phyloP scores from a whole-genome alignment of 2,113 vertebrate species.

The Ictidomys tridecemlineatus region DNA sequence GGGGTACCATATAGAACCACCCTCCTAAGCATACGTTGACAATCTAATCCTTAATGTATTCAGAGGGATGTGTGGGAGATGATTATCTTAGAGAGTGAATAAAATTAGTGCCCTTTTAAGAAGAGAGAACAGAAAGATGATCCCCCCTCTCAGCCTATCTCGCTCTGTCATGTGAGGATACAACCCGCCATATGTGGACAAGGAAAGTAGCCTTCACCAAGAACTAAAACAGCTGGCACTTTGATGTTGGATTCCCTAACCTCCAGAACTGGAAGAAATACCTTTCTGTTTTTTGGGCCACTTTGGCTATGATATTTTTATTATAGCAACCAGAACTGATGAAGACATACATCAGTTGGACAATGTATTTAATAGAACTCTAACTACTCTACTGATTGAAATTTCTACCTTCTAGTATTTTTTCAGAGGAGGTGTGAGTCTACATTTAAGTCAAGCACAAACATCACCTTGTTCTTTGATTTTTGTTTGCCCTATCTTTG shows the following conservation, averaged over 20 bases:
- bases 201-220: not conserved
- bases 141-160: no score
- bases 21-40: not conserved
- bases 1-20: not conserved
- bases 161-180: not conserved
- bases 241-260: not conserved
- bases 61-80: not conserved
- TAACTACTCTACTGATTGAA: not conserved
- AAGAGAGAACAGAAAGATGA: not conserved
- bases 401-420: not conserved
- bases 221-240: no score
- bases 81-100: not conserved
- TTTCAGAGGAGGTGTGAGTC: not conserved
- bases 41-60: not conserved
- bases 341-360: not conserved
- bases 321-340: not conserved
- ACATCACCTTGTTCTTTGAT: not conserved
- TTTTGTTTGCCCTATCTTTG: not conserved
- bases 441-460: not conserved
- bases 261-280: not conserved
- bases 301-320: not conserved
- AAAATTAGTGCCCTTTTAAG: not conserved
- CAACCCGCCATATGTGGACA: not conserved
- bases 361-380: not conserved
- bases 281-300: not conserved